Evolutionary conservation across 2,797 vertebrate genomes (phyloP).

Genomic region (Coluber constrictor): DNA sequence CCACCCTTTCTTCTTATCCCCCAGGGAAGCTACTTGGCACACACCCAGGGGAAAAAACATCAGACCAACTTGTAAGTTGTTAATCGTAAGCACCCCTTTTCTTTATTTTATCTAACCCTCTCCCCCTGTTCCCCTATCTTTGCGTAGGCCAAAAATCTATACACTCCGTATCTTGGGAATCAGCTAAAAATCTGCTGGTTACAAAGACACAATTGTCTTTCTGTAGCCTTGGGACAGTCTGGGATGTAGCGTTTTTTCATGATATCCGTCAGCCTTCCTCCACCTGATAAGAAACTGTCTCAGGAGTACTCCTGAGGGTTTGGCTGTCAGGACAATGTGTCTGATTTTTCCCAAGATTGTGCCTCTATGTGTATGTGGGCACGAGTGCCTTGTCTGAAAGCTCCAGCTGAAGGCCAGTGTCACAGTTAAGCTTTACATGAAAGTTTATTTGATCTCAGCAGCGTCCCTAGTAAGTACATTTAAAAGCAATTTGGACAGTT

Average conservation of each 20-base stretch:
- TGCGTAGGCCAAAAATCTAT: not conserved
- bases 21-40: conserved; percentile 95
- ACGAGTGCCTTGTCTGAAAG: not conserved
- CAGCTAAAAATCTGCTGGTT: not conserved
- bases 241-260: not conserved
- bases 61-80: conserved; percentile 95
- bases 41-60: conserved; percentile 98
- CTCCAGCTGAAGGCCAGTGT: not conserved
- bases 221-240: not conserved
- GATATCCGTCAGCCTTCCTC: not conserved
- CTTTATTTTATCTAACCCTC: not conserved
- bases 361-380: not conserved
- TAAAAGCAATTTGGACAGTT: not conserved
- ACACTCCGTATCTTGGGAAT: not conserved
- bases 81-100: not conserved
- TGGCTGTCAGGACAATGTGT: not conserved
- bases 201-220: not conserved
- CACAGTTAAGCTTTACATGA: too few species aligned
- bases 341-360: not conserved
- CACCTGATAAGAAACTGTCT: not conserved
- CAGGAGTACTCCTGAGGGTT: not conserved
- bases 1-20: conserved; percentile 16
- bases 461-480: not conserved
- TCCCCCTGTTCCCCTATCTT: too few species aligned
- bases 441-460: not conserved